Evolutionary conservation across 2,113 vertebrate species (phyloP).

Genomic region (Cryptomyrus ogoouensis): DNA sequence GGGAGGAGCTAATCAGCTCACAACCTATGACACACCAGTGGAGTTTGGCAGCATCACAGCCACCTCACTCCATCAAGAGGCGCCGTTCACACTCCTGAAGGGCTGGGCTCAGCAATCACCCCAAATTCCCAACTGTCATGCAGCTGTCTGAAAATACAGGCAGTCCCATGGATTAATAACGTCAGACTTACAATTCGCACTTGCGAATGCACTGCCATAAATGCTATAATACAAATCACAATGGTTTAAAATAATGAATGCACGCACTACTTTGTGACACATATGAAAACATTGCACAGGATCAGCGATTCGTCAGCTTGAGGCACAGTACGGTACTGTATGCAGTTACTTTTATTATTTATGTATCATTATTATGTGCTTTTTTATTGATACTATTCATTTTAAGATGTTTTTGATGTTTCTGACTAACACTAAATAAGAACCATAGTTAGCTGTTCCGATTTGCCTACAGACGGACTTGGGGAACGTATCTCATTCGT

Average conservation of each 20-base stretch:
- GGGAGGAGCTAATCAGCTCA: not conserved
- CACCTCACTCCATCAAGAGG: not conserved
- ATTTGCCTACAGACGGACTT: not conserved
- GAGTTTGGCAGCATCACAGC: not conserved
- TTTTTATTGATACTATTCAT: no score
- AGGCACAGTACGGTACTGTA: not conserved
- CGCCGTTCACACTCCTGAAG: not conserved
- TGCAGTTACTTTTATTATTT: not conserved
- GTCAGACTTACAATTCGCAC: not conserved
- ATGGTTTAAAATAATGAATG: not conserved
- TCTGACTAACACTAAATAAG: not conserved
- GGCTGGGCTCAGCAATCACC: not conserved
- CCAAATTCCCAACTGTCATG: not conserved
- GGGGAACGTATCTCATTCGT: not conserved
- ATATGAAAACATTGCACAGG: not conserved
- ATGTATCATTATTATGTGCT: not conserved
- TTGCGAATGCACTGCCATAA: not conserved
- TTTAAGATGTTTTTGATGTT: no score
- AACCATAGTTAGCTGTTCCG: not conserved
- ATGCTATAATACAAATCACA: not conserved
- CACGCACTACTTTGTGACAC: not conserved
- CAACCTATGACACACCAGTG: not conserved
- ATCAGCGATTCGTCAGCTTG: not conserved
- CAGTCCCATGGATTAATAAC: not conserved
- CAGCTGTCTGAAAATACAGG: not conserved